phyloP scores from a whole-genome alignment of 2,113 vertebrate species.

The Asarcornis scutulata region DNA sequence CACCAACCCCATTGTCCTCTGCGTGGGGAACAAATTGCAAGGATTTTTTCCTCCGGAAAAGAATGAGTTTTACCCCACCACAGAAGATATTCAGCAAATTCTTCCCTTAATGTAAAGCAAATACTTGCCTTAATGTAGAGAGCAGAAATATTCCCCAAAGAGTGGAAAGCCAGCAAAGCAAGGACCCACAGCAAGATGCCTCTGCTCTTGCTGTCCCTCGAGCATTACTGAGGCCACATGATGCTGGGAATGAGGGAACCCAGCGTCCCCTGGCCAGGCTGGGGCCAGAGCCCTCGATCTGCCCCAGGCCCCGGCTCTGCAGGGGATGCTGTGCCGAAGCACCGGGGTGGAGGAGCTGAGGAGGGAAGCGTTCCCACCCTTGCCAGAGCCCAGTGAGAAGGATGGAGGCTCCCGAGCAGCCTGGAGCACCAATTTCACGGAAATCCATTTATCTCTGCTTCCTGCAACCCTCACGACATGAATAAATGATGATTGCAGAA shows the following conservation, averaged over 20 bases:
- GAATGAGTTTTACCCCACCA: no score
- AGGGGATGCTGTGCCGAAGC: neutral
- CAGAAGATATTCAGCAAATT: neutral
- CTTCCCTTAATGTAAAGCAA: neutral
- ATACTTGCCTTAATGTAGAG: neutral
- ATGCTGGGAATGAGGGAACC: neutral
- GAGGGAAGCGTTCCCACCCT: neutral
- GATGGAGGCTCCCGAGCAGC: constrained; percentile 53
- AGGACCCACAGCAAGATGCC: neutral
- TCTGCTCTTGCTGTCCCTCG: neutral
- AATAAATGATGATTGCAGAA: constrained; percentile 74
- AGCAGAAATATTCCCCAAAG: neutral
- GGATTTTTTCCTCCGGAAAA: neutral
- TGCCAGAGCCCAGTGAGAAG: constrained; percentile 10
- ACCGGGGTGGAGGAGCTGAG: neutral
- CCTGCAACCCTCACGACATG: constrained; percentile 62
- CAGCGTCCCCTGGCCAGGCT: neutral
- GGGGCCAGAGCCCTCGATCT: neutral
- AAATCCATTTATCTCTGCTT: constrained; percentile 72
- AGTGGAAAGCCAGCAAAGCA: neutral
- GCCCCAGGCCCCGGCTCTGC: neutral
- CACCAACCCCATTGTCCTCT: neutral
- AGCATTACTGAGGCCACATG: neutral
- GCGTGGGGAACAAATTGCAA: neutral
- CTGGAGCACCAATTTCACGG: constrained; percentile 55